A percentile compares a stretch with the other conserved stretches of the same genome.
Evolutionary conservation across 2,888 invertebrate species (phyloP).

Genomic region (Lepidocyrtinus sp.): DNA sequence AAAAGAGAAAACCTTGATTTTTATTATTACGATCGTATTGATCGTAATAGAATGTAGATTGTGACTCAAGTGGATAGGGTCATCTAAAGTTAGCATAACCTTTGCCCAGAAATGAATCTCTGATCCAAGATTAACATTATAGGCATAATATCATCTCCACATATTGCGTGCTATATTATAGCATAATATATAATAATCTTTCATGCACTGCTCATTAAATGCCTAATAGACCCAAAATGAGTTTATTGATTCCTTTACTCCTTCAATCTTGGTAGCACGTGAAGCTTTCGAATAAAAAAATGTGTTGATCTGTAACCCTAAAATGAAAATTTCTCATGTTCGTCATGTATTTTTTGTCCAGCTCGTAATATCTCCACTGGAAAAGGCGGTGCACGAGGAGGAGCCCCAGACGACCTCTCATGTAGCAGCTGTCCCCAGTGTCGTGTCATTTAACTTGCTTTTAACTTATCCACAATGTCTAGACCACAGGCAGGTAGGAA

Average conservation of each 20-base stretch:
- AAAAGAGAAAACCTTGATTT: constrained; percentile 9
- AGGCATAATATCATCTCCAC: too few species aligned
- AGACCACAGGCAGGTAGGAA: constrained; percentile 26
- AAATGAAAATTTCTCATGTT: too few species aligned
- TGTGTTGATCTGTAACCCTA: too few species aligned
- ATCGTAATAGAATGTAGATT: neutral
- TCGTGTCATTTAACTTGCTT: neutral
- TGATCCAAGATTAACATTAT: neutral
- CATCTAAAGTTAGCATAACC: constrained; percentile 38
- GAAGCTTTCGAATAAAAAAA: neutral
- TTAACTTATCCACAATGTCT: neutral
- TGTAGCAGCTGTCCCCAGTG: neutral
- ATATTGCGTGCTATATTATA: too few species aligned
- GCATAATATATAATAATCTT: neutral
- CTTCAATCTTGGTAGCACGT: too few species aligned
- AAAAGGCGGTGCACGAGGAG: constrained; percentile 18
- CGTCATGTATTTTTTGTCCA: too few species aligned
- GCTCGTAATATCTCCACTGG: neutral
- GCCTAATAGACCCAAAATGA: neutral
- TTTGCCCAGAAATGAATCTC: constrained; percentile 1
- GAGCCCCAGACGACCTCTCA: neutral
- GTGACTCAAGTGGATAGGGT: neutral
- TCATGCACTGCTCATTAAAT: neutral
- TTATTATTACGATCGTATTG: neutral
- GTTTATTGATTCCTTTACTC: neutral